phyloP scores from a whole-genome alignment of 2,113 vertebrate genomes.

The Oophaga pumilio region DNA sequence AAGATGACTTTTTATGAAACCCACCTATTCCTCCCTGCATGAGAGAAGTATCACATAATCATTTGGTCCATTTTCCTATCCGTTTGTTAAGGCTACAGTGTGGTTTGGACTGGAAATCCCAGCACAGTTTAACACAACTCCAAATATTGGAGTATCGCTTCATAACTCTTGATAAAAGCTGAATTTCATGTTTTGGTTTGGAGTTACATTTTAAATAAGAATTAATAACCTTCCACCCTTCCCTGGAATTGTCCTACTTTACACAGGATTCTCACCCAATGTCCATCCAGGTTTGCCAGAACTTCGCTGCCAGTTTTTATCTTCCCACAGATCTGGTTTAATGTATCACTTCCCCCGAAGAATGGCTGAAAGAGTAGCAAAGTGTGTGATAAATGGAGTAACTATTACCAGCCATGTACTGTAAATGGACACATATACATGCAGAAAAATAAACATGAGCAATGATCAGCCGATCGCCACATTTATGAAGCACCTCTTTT shows the following conservation, averaged over 20 bases:
- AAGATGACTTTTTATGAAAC: no score
- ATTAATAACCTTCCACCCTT: background rate
- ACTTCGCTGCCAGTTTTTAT: conserved; percentile 83
- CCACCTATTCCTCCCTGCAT: no score
- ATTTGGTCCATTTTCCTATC: no score
- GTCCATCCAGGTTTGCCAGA: conserved; percentile 82
- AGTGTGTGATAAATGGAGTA: background rate
- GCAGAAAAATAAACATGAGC: background rate
- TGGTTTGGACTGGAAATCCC: no score
- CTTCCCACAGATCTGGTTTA: conserved; percentile 92
- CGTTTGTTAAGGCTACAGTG: no score
- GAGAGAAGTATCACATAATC: no score
- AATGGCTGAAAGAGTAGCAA: conserved; percentile 78
- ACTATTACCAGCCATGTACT: background rate
- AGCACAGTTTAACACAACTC: no score
- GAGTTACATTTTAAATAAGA: background rate
- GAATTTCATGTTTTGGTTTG: no score
- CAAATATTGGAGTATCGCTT: no score
- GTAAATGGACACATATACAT: background rate
- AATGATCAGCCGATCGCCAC: no score
- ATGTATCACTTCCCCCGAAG: conserved; percentile 81
- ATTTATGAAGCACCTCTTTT: background rate
- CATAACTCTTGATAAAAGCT: background rate
- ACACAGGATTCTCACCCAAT: conserved; percentile 80
- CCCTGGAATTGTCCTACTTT: background rate